These are phyloP conservation scores for Spondyliosoma cantharus DNA, from an alignment of 2,797 vertebrate species.

Conservation along the genomic window DNA sequence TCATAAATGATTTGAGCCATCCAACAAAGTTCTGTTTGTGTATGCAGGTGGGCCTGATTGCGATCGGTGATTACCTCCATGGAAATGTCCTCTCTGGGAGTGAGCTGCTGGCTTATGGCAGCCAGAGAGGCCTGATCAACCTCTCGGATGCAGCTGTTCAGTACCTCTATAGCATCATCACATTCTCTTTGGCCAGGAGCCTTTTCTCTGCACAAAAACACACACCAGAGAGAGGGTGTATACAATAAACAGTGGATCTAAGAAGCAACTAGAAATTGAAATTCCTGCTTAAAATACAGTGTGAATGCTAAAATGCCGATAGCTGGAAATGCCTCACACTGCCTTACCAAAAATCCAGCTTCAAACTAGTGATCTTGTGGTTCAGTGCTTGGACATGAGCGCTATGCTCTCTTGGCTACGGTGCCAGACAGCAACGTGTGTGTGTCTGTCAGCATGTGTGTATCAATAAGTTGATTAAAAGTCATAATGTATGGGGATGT, in stretches of 20 bases:
- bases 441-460: no score
- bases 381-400: no score
- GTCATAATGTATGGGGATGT: no score
- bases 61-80: constrained; percentile 87
- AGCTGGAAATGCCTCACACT: no score
- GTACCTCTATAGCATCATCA: constrained; percentile 92
- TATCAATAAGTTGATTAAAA: no score
- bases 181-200: constrained; percentile 97
- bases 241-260: background rate
- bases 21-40: background rate
- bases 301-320: no score
- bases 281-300: no score
- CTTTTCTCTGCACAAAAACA: constrained; percentile 88
- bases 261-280: no score
- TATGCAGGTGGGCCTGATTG: background rate
- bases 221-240: background rate
- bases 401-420: no score
- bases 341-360: no score
- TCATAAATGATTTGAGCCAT: background rate
- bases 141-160: constrained; percentile 94
- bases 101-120: constrained; percentile 95
- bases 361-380: no score
- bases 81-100: constrained; percentile 95
- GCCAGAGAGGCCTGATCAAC: constrained; percentile 97
- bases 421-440: no score